A percentile compares a stretch with the other conserved stretches of the same genome.
Conservation (phyloP, 2,888 invertebrate species). For the Rosalia funebris region DNA sequence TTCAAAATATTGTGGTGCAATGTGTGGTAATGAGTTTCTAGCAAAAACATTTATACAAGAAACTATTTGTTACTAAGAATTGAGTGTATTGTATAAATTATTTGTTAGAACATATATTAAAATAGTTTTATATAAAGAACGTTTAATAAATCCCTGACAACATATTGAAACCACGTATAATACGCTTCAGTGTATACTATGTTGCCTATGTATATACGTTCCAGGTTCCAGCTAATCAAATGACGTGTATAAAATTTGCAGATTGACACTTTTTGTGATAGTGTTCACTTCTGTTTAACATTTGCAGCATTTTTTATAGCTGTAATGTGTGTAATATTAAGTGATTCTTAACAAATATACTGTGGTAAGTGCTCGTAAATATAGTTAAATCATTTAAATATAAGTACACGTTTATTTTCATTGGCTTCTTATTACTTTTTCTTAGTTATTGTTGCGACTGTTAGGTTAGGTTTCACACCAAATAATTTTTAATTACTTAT, state of each 20-base stretch:
- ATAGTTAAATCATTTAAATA: not conserved
- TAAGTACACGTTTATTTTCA: constrained; percentile 5
- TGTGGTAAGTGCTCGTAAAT: constrained; percentile 19
- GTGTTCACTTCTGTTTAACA: constrained; percentile 21
- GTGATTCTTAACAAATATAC: not conserved
- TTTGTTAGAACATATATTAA: not conserved
- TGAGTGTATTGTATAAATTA: no score
- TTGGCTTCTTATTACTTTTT: constrained; percentile 6
- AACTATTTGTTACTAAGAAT: no score
- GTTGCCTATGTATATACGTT: constrained; percentile 11
- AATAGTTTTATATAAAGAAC: no score
- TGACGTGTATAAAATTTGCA: constrained; percentile 22
- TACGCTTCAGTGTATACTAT: not conserved
- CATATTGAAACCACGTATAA: not conserved
- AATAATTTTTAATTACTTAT: constrained; percentile 10
- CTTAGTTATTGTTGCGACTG: constrained; percentile 5
- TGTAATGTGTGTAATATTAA: constrained; percentile 23
- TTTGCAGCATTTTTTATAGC: constrained; percentile 6
- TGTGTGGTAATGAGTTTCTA: no score
- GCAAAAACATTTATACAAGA: no score
- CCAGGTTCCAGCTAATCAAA: not conserved
- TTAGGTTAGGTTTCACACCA: constrained; percentile 22
- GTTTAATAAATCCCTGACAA: not conserved
- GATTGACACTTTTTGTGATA: constrained; percentile 23
- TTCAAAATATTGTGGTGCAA: no score